Evolutionary conservation across 37 sponge, comb jelly and placozoan genomes (phyloP), one percentile per base, ranked within the genome.

Genomic region (Haliclona indistincta): DNA sequence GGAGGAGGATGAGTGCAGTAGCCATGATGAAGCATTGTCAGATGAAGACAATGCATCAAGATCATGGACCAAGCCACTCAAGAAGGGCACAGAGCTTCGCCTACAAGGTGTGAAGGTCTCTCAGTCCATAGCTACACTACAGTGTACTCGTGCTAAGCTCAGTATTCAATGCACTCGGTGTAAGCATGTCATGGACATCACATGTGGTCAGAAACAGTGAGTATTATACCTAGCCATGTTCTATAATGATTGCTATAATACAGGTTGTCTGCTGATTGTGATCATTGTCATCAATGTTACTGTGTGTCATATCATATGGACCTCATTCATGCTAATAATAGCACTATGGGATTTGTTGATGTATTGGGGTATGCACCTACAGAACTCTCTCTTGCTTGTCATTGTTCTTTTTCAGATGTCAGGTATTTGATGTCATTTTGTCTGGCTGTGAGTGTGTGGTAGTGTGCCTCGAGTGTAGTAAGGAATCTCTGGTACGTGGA

Each of bases 61-160:
- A 36, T 1, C 0, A 10, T 29, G 36, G 64, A 30, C 17, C 55
- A 28, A 22, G 41, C 60, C 68, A 49, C 58, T 38, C 11, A 85
- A 85, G 45, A 15, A 55, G 38, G 85, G 85, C 1, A 85, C 85
- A 0, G 85, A 85, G 56, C 23, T 85, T 11, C 64, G 85, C 22
- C 43, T 85, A n/a, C 29, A 39, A 25, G 85, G 56, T 7, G 15
- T 85, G 38, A 47, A 47, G 51, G 1, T 78, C 29, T 63, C 79
- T 64, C 20, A 70, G 37, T 40, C 44, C 40, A 42, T 85, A 26
- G 85, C 64, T 17, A 70, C 71, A n/a, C 78, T 63, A 8, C 33
- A 23, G 13, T 77, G 34, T 52, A 25, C 56, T 25, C 30, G 43
- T 40, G 15, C 64, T 10, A 78, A 70, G 56, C 15, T 85, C 25